These are phyloP conservation scores for Fulica atra DNA, from an alignment of 2,113 vertebrate species.

Conservation along the genomic window DNA sequence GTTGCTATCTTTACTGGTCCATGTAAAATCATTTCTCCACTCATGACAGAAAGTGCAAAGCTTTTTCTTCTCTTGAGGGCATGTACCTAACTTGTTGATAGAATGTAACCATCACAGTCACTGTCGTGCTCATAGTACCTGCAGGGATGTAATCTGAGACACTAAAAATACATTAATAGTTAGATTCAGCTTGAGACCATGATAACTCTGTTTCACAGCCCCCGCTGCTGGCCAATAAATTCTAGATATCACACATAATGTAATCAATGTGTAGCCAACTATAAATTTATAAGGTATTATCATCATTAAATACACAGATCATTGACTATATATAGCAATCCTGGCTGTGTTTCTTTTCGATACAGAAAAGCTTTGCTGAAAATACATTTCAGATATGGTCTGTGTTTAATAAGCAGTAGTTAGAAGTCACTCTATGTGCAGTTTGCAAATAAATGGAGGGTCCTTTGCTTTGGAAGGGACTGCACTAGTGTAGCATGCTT, in stretches of 20 bases:
- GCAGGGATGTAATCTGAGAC: neutral
- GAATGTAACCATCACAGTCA: neutral
- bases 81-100: neutral
- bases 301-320: neutral
- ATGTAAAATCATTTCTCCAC: slow-evolving; percentile 21
- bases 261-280: neutral
- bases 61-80: slow-evolving; percentile 17
- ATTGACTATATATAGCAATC: neutral
- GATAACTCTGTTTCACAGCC: neutral
- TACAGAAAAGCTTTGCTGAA: neutral
- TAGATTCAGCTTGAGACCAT: neutral
- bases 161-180: neutral
- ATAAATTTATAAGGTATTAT: neutral
- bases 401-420: neutral
- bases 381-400: neutral
- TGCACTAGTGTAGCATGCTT: neutral
- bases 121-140: neutral
- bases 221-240: neutral
- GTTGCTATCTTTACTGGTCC: neutral
- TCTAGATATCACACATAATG: neutral
- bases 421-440: neutral
- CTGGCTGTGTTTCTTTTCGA: neutral
- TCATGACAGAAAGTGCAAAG: neutral
- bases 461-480: neutral
- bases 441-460: neutral